These are phyloP conservation scores for Xerus rutilus DNA, from an alignment of 2,797 vertebrate species.

Conservation along the genomic window DNA sequence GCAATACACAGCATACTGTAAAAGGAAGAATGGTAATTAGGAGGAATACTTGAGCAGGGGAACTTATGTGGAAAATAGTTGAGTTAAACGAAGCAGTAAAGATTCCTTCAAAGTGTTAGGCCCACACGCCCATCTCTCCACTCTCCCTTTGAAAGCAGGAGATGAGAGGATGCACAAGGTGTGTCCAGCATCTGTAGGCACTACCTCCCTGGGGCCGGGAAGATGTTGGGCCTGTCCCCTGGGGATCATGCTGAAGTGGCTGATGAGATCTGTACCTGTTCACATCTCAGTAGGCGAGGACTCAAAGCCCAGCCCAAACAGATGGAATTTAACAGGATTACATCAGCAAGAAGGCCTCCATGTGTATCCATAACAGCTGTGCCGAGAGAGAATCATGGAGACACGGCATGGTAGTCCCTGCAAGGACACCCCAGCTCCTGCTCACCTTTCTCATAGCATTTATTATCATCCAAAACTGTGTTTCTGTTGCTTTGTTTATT, in stretches of 20 bases:
- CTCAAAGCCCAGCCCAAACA: neutral
- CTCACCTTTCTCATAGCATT: neutral
- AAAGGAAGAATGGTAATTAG: conserved; percentile 89
- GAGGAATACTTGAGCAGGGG: conserved; percentile 85
- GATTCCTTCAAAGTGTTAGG: conserved; percentile 87
- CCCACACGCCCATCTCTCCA: conserved; percentile 33
- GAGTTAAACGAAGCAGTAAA: conserved; percentile 87
- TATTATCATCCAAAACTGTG: neutral
- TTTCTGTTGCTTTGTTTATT: neutral
- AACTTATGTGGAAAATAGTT: conserved; percentile 89
- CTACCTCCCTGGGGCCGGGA: neutral
- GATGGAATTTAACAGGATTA: conserved; percentile 1
- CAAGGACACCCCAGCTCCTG: neutral
- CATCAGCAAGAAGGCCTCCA: neutral
- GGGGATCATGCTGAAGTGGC: neutral
- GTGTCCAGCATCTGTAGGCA: neutral
- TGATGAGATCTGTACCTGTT: neutral
- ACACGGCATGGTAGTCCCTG: rapidly evolving
- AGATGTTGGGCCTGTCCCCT: neutral
- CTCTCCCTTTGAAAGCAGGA: conserved; percentile 14
- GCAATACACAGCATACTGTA: conserved; percentile 87
- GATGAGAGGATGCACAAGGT: neutral
- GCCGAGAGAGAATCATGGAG: neutral
- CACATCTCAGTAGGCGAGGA: neutral
- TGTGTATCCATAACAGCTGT: neutral